These are phyloP conservation scores for Macrobrachium nipponense DNA, from an alignment of 1,140 invertebrate species.

Conservation along the genomic window DNA sequence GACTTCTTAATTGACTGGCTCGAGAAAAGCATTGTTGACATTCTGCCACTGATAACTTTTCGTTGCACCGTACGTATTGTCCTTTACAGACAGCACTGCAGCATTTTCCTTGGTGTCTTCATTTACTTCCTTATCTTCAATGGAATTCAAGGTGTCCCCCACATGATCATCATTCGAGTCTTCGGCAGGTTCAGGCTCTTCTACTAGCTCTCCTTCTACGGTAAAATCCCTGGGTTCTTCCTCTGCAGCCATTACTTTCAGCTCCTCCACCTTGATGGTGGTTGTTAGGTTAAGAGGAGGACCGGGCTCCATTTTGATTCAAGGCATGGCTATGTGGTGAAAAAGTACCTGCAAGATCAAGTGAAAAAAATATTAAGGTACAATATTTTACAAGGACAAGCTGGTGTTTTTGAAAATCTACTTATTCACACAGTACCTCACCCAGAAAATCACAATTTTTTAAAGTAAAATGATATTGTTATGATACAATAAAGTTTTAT, in stretches of 20 bases:
- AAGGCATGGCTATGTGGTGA: background rate
- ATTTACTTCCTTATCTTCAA: background rate
- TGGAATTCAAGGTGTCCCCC: background rate
- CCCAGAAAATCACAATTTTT: no score
- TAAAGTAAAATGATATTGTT: no score
- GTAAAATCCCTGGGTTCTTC: constrained; percentile 23
- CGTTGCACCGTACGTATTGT: background rate
- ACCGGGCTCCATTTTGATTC: constrained; percentile 45
- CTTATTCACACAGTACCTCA: no score
- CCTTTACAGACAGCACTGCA: background rate
- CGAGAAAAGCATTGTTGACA: constrained; percentile 35
- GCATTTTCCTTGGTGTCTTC: background rate
- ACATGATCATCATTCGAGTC: constrained; percentile 8
- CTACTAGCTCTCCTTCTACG: constrained; percentile 46
- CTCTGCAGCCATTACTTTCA: constrained; percentile 36
- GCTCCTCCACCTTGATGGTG: constrained; percentile 51
- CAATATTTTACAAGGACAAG: background rate
- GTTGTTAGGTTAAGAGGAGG: constrained; percentile 52
- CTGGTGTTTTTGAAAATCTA: background rate
- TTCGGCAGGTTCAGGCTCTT: background rate
- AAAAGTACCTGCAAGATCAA: constrained; percentile 21
- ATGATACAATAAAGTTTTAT: no score
- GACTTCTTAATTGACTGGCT: constrained; percentile 44
- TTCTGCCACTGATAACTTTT: constrained; percentile 42
- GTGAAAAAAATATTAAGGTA: background rate